phyloP scores from a whole-genome alignment of 2,888 invertebrate species.

The Antheraea assamensis region DNA sequence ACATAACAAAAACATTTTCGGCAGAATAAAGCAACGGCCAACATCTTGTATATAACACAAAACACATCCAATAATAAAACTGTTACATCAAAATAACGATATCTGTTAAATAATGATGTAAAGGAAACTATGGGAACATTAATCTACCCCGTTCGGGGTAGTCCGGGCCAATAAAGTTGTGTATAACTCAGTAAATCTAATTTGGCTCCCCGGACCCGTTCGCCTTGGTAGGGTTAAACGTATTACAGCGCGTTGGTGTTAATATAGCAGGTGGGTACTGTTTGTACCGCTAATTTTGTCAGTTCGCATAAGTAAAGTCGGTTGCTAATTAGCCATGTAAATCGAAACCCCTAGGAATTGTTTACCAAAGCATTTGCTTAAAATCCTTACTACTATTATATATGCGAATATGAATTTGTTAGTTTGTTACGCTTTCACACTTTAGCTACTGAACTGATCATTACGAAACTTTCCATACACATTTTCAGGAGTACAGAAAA shows the following conservation, averaged over 20 bases:
- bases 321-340: constrained; percentile 7
- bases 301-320: constrained; percentile 9
- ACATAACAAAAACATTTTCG: no score
- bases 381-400: no score
- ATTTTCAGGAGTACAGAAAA: no score
- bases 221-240: constrained; percentile 52
- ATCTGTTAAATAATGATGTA: constrained; percentile 36
- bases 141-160: constrained; percentile 56
- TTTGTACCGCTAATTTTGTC: constrained; percentile 21
- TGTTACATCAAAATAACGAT: constrained; percentile 28
- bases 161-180: constrained; percentile 62
- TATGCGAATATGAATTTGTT: no score
- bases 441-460: no score
- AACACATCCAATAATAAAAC: constrained; percentile 26
- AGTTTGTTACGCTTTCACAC: no score
- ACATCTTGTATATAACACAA: no score
- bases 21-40: not conserved
- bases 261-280: constrained; percentile 25
- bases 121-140: constrained; percentile 56
- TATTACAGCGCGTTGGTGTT: constrained; percentile 39
- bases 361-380: not conserved
- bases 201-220: constrained; percentile 52
- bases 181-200: constrained; percentile 68
- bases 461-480: no score
- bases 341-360: not conserved